Base-by-base conservation (phyloP, 30 jellyfish, hydroid and myxozoan genomes). In the Catostylus mosaicus region DNA sequence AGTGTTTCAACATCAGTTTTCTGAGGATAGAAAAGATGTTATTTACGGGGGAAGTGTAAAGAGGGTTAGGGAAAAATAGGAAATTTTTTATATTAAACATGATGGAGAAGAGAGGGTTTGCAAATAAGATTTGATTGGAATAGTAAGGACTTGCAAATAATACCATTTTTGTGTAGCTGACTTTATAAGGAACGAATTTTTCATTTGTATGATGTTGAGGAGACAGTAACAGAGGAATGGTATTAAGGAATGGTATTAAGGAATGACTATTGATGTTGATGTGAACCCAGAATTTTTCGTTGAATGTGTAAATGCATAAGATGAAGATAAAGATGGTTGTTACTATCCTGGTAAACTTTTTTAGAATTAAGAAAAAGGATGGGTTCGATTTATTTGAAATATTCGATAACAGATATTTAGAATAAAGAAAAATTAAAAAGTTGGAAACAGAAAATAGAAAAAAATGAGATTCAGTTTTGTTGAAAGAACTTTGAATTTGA, bases 231-330 rank as follows among this genome's bases (percentile, higher is more conserved):
- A 8, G 81, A 68, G 8, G 11, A 3, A 33, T 68, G 81, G 65
- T 35, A 68, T 68, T 10, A 30, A 7, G 81, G 68, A 31, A 12
- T 4, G 12, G 65, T 68, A 33, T 9, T 6, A 2, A 45, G 27
- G n/a, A 5, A 9, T 63, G 76, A 63, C 27, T 45, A 24, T 9
- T 45, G 35, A 63, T 14, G 27, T 30, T 63, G 76, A 63, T n/a
- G n/a, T n/a, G 8, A 63, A 63, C 27, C 76, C 76, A 63, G 76
- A 63, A 45, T 63, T 63, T 30, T 30, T 16, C 27, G 76, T 63
- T 19, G 47, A 30, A 30, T 63, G 27, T 34, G 9, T 5, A 9
- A 34, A 30, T 22, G 76, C 19, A 63, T 8, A 12, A 2, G 43
- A 6, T 6, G 47, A 63, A 3, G 45, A 16, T 30, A 45, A 63